These are phyloP conservation scores for Sebastes vulpes DNA, from an alignment of 2,797 vertebrate species.

Conservation along the genomic window DNA sequence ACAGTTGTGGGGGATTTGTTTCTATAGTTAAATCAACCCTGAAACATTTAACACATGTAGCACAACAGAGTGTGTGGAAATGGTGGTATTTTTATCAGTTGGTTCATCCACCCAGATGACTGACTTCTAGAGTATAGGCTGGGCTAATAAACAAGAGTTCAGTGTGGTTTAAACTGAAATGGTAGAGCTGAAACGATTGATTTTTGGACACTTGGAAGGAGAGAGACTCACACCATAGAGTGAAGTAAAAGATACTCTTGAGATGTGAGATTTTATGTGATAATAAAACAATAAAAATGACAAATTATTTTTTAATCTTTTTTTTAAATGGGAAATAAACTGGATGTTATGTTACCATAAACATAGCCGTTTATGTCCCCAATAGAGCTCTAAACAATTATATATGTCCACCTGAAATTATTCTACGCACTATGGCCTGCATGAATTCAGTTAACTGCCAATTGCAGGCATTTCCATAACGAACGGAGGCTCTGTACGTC, in stretches of 20 bases:
- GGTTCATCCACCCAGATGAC: neutral
- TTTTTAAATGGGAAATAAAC: neutral
- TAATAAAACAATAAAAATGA: neutral
- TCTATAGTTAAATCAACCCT: neutral
- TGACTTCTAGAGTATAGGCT: neutral
- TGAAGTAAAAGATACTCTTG: neutral
- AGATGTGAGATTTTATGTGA: neutral
- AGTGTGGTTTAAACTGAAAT: neutral
- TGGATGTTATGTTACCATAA: neutral
- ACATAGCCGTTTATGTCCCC: neutral
- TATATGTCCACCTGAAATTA: neutral
- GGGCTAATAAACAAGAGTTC: neutral
- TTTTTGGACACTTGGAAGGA: neutral
- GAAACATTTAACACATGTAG: conserved; percentile 7
- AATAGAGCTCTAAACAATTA: neutral
- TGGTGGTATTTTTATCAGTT: neutral
- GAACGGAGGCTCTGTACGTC: neutral
- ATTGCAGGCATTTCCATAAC: neutral
- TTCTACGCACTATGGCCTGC: neutral
- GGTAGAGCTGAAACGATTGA: neutral
- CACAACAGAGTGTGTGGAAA: neutral
- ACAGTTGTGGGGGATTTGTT: conserved; percentile 30
- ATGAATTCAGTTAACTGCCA: neutral
- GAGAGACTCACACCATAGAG: neutral
- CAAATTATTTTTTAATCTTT: neutral